Conservation (phyloP, 1,140 invertebrate genomes). For the Calliphora vicina region DNA sequence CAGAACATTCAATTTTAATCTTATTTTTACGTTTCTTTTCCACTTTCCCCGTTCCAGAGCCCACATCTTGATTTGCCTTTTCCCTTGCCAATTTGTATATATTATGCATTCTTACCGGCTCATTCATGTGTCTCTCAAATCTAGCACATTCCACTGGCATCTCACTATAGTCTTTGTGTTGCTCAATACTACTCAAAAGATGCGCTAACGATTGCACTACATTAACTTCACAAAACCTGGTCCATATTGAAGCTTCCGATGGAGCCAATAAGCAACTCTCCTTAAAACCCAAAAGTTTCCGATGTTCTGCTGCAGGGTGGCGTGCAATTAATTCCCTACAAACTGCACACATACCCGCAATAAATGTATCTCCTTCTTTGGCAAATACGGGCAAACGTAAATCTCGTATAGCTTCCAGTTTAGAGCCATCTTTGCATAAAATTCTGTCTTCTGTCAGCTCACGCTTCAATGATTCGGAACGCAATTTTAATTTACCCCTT, state of each 20-base stretch:
- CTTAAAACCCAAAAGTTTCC: conserved; percentile 77
- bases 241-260: conserved; percentile 88
- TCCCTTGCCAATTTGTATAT: conserved; percentile 78
- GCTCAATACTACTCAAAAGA: conserved; percentile 40
- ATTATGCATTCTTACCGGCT: conserved; percentile 87
- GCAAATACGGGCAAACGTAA: conserved; percentile 57
- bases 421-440: conserved; percentile 50
- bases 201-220: conserved; percentile 61
- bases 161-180: conserved; percentile 41
- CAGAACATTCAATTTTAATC: conserved; percentile 58
- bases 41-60: background rate
- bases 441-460: conserved; percentile 56
- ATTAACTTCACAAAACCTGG: conserved; percentile 90
- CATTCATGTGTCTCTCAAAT: conserved; percentile 86
- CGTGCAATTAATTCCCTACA: conserved; percentile 70
- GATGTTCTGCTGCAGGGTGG: conserved; percentile 58
- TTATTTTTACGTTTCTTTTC: conserved; percentile 48
- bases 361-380: conserved; percentile 68
- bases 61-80: conserved; percentile 46
- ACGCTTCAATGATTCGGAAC: conserved; percentile 43
- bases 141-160: conserved; percentile 73
- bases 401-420: conserved; percentile 48
- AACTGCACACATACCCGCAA: conserved; percentile 72
- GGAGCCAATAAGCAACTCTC: conserved; percentile 80
- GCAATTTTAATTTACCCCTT: conserved; percentile 49